A percentile compares a stretch with the other conserved stretches of the same genome.
Evolutionary conservation across 1,140 invertebrate genomes (phyloP).

Genomic region (Drosophila baimaii): DNA sequence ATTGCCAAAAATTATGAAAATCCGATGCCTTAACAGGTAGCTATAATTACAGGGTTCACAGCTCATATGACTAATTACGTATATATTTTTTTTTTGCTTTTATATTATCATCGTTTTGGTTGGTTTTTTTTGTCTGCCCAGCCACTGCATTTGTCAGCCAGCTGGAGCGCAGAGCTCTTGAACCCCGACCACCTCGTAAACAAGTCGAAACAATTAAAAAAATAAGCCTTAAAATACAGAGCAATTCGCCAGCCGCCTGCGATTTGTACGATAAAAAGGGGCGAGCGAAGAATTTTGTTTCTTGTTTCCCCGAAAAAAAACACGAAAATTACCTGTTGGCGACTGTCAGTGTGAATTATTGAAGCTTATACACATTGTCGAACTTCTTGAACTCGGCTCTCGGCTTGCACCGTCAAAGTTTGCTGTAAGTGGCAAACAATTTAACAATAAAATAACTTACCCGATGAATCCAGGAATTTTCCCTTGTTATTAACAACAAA

Average conservation of each 20-base stretch:
- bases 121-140: conserved; percentile 21
- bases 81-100: background rate
- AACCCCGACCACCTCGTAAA: conserved; percentile 39
- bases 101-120: background rate
- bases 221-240: conserved; percentile 46
- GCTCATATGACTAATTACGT: conserved; percentile 46
- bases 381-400: conserved; percentile 8
- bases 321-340: conserved; percentile 47
- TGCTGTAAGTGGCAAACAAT: background rate
- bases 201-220: conserved; percentile 49
- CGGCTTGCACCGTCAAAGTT: background rate
- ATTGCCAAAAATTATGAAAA: conserved; percentile 68
- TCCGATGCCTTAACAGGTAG: conserved; percentile 63
- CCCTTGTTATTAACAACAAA: too few relatives aligned
- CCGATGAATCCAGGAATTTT: background rate
- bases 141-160: conserved; percentile 38
- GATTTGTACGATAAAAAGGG: conserved; percentile 54
- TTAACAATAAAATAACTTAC: background rate
- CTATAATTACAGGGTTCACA: conserved; percentile 68
- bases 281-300: conserved; percentile 31
- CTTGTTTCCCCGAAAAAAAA: conserved; percentile 27
- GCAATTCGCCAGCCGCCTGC: conserved; percentile 17
- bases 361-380: conserved; percentile 1
- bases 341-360: conserved; percentile 37
- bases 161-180: conserved; percentile 33